Evolutionary conservation across 2,797 vertebrate genomes (phyloP), one percentile per base, ranked within the genome.

Genomic region (Muscicapa comitata): DNA sequence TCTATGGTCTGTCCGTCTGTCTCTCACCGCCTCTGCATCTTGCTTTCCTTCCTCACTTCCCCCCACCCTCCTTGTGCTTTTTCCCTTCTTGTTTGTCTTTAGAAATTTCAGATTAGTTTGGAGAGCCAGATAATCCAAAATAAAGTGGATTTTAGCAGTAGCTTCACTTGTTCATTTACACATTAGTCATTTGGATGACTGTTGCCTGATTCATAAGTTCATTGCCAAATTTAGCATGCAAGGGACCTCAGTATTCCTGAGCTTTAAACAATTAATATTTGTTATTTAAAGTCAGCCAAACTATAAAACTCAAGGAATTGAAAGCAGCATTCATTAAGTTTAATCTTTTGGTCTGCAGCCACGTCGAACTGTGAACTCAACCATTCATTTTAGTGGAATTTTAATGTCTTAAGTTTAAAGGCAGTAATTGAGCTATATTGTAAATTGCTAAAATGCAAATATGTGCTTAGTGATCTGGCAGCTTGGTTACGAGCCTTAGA

Each of bases 111-210:
- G 66, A 73, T 76, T 62, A 63, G 31, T 93, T 95, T 92, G 78
- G 51, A 82, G 68, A 75, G 37, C 31, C 62, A 67, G 72, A 82
- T 91, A 90, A 76, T 91, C 51, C 63, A 76, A 87, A 93, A 89
- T 76, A 25, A 95, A 91, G 75, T 91, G 78, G 45, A 82, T 89
- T 89, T 92, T 70, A 94, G 70, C 50, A 70, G 75, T 70, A 87
- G 48, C 53, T 89, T 78, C 43, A 23, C 29, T 68, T 0, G 0
- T 82, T 90, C 35, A 24, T 76, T 85, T 94, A 55, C 53, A 45
- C n/a, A 28, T 90, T 78, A 79, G 74, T 78, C 65, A 67, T 67
- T 66, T 58, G 51, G 45, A 70, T 92, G 72, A 85, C 63, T 78
- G 55, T 57, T 88, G 54, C 47, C 48, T 85, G 71, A 86, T 76